These are phyloP conservation scores for Conomelus anceps DNA, from an alignment of 2,888 invertebrate species.

Conservation along the genomic window DNA sequence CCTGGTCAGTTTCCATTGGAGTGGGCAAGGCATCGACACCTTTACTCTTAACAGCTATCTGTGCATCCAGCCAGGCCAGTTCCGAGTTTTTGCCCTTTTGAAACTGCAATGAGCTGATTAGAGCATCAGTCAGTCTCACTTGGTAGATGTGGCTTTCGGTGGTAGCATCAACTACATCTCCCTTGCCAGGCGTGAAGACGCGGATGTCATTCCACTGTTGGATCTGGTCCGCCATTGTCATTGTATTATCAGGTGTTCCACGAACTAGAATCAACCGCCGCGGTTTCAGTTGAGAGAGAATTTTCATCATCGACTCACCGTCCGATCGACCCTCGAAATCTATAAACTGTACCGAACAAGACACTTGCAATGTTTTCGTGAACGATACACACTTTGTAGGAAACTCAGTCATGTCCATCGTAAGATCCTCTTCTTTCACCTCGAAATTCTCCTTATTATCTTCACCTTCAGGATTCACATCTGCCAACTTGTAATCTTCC, in stretches of 20 bases:
- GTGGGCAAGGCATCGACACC: conserved; percentile 47
- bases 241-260: conserved; percentile 62
- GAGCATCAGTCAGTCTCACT: conserved; percentile 83
- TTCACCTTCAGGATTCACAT: conserved; percentile 57
- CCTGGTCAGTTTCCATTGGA: conserved; percentile 40
- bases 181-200: conserved; percentile 73
- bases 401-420: conserved; percentile 60
- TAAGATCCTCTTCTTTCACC: conserved; percentile 57
- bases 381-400: conserved; percentile 84
- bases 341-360: conserved; percentile 85
- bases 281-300: conserved; percentile 73
- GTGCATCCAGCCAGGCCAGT: conserved; percentile 91
- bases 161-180: conserved; percentile 89
- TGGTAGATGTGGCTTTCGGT: conserved; percentile 98
- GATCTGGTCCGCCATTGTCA: conserved; percentile 61
- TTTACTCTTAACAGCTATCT: conserved; percentile 52
- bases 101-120: conserved; percentile 81
- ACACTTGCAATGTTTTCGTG: conserved; percentile 66
- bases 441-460: conserved; percentile 62
- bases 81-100: conserved; percentile 81
- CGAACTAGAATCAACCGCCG: conserved; percentile 72
- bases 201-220: conserved; percentile 57
- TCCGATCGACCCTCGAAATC: conserved; percentile 94
- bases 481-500: conserved; percentile 83
- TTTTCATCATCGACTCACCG: conserved; percentile 74